Conservation (phyloP, 2,113 vertebrate species). For the Melanerpes formicivorus region DNA sequence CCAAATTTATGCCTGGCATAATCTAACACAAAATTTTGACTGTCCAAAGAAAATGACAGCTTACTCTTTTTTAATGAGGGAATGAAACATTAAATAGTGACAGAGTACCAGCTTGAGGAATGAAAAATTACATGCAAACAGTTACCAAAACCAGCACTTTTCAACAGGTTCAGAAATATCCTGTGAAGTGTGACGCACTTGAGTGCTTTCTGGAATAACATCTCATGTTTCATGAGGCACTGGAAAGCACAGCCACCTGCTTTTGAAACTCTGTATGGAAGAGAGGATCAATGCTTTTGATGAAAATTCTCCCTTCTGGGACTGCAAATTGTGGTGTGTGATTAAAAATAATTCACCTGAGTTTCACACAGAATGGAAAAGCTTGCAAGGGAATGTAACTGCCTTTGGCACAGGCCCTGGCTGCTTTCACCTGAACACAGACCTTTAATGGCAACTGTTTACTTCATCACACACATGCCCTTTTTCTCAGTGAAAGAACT, state of each 20-base stretch:
- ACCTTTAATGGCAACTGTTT: not conserved
- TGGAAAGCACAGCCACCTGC: slow-evolving; percentile 13
- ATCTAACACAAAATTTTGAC: not conserved
- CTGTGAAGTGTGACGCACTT: not conserved
- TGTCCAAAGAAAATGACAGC: not conserved
- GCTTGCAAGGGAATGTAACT: not conserved
- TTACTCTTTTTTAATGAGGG: not conserved
- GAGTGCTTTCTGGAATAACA: not conserved
- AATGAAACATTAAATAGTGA: not conserved
- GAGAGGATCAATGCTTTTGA: not conserved
- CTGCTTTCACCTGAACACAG: not conserved
- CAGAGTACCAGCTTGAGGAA: not conserved
- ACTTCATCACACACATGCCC: not conserved
- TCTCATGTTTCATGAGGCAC: not conserved
- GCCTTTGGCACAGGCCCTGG: not conserved
- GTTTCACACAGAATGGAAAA: not conserved
- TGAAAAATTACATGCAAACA: not conserved
- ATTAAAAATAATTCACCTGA: slow-evolving; percentile 39
- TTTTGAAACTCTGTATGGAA: slow-evolving; percentile 10
- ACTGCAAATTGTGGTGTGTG: not conserved
- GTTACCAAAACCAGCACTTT: not conserved
- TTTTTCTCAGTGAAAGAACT: not conserved
- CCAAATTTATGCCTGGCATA: not conserved
- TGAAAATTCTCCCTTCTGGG: slow-evolving; percentile 11
- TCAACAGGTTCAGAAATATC: slow-evolving; percentile 25